A percentile compares a stretch with the other conserved stretches of the same genome.
These are phyloP conservation scores for Cottus gobio DNA, from an alignment of 2,113 vertebrate genomes.

Conservation along the genomic window DNA sequence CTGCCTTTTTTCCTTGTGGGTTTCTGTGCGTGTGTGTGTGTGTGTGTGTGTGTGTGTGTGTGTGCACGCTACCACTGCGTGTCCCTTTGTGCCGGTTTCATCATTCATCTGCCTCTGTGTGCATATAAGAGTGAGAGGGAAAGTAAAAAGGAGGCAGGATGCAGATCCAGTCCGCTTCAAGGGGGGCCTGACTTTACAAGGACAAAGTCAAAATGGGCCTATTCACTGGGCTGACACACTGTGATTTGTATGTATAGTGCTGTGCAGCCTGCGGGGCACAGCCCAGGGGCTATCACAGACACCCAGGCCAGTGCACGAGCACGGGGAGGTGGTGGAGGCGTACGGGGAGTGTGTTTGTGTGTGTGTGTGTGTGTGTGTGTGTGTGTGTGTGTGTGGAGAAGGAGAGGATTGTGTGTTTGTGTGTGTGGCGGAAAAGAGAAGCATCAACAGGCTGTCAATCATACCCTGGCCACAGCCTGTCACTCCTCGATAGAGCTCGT, in stretches of 20 bases:
- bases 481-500: constrained; percentile 69
- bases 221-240: constrained; percentile 77
- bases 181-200: constrained; percentile 77
- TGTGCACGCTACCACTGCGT: neutral
- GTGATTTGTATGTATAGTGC: constrained; percentile 77
- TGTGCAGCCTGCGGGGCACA: constrained; percentile 77
- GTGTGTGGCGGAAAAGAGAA: constrained; percentile 44
- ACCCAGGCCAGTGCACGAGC: constrained; percentile 67
- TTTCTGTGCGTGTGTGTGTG: constrained; percentile 30
- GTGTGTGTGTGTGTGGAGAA: neutral
- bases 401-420: constrained; percentile 2
- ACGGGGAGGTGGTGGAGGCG: constrained; percentile 43
- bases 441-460: constrained; percentile 83
- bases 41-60: constrained; percentile 12
- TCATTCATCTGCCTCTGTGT: constrained; percentile 44
- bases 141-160: constrained; percentile 67
- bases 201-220: constrained; percentile 78
- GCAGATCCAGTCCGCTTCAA: constrained; percentile 68
- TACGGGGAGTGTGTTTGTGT: constrained; percentile 25
- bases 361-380: constrained; percentile 7
- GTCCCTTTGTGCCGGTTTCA: constrained; percentile 48
- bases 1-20: constrained; percentile 41
- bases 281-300: constrained; percentile 75
- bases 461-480: constrained; percentile 68
- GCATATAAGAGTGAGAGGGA: constrained; percentile 56